Evolutionary conservation across 2,888 invertebrate species (phyloP).

Genomic region (Microchrysa polita): DNA sequence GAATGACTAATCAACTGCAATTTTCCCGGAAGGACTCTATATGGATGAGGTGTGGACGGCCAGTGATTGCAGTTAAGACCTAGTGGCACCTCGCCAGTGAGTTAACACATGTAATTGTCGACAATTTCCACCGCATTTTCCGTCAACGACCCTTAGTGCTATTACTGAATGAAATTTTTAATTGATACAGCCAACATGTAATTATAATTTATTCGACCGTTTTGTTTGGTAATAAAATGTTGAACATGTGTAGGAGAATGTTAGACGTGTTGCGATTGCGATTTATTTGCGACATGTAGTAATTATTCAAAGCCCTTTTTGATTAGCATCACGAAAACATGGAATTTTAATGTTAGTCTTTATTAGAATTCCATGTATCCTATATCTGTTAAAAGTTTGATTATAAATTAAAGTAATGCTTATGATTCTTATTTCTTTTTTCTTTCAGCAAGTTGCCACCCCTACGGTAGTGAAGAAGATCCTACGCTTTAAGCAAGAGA

Average conservation of each 20-base stretch:
- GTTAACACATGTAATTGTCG: conserved; percentile 39
- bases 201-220: conserved; percentile 18
- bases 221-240: conserved; percentile 6
- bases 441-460: conserved; percentile 91
- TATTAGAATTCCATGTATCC: not conserved
- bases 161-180: conserved; percentile 25
- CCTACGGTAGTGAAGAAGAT: conserved; percentile 96
- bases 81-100: conserved; percentile 1
- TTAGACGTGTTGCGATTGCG: not conserved
- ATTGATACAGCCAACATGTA: conserved; percentile 21
- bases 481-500: conserved; percentile 91
- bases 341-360: not conserved
- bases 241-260: conserved; percentile 34
- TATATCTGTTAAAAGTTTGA: no score
- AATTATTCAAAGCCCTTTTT: not conserved
- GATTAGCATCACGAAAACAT: not conserved
- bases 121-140: no score
- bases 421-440: conserved; percentile 35
- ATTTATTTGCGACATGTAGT: not conserved
- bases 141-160: not conserved
- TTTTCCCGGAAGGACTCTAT: conserved; percentile 10
- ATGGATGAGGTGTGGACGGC: not conserved
- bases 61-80: conserved; percentile 9
- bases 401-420: not conserved
- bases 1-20: not conserved